Conservation (phyloP, 2,797 vertebrate genomes). For the Otolemur crassicaudatus region DNA sequence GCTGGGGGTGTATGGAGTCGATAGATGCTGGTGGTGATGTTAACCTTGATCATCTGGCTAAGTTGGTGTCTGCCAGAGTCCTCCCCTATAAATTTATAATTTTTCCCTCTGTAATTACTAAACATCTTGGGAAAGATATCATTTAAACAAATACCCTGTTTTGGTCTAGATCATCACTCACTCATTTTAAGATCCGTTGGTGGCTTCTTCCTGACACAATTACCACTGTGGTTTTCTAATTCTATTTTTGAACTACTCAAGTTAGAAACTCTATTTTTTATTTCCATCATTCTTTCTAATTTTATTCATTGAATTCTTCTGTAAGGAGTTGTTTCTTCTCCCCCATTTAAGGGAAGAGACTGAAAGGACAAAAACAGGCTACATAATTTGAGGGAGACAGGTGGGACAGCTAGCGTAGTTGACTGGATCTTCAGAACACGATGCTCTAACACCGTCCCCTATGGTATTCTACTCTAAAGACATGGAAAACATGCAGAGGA, state of each 20-base stretch:
- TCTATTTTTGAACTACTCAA: constrained; percentile 1
- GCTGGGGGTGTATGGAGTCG: not conserved
- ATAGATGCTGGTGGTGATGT: not conserved
- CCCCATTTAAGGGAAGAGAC: not conserved
- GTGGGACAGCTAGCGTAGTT: not conserved
- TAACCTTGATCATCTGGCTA: not conserved
- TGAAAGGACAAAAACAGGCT: constrained; percentile 8
- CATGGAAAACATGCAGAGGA: not conserved
- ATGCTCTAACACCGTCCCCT: not conserved
- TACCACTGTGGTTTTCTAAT: not conserved
- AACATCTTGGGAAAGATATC: not conserved
- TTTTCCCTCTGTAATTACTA: not conserved
- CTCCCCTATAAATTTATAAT: not conserved
- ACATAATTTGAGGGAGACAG: constrained; percentile 10
- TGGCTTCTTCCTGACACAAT: not conserved
- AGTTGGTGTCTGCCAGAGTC: not conserved
- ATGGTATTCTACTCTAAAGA: not conserved
- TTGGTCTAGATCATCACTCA: not conserved
- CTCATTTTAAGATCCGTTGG: constrained; percentile 31
- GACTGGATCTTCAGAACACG: not conserved
- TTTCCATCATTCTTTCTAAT: not conserved
- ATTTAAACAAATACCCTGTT: not conserved
- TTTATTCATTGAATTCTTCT: constrained; percentile 14
- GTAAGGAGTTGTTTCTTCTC: not conserved
- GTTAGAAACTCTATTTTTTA: constrained; percentile 11